Percentiles rank a stretch among this genome's conserved stretches.
Conservation (phyloP, 1,140 invertebrate genomes). For the Dufourea novaeangliae region DNA sequence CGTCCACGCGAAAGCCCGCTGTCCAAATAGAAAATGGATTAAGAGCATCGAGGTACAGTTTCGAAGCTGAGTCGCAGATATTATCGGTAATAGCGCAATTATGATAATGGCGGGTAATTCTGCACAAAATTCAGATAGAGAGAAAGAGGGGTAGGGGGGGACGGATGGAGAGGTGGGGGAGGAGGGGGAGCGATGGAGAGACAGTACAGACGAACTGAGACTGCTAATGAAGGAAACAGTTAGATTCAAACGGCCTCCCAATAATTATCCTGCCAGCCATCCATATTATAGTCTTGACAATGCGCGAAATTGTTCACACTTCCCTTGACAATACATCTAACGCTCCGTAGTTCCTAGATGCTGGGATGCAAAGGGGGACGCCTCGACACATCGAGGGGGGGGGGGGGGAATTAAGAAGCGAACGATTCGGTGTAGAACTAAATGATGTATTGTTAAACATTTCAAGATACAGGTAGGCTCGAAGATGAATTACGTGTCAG, state of each 20-base stretch:
- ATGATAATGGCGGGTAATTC: constrained; percentile 82
- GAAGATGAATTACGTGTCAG: no score
- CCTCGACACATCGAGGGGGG: constrained; percentile 14
- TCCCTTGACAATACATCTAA: constrained; percentile 79
- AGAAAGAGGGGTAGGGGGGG: constrained; percentile 35
- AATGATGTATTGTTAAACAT: no score
- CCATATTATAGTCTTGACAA: constrained; percentile 79
- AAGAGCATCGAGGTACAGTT: constrained; percentile 76
- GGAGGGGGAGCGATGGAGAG: constrained; percentile 48
- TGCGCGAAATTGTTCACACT: constrained; percentile 82
- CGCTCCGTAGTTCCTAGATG: constrained; percentile 70
- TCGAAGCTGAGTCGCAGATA: constrained; percentile 78
- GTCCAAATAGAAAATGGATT: constrained; percentile 80
- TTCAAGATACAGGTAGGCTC: no score
- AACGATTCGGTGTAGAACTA: no score
- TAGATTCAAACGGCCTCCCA: constrained; percentile 82
- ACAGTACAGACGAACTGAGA: constrained; percentile 77
- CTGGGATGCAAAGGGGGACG: constrained; percentile 53
- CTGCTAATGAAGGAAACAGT: constrained; percentile 83
- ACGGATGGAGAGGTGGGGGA: constrained; percentile 12
- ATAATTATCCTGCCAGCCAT: constrained; percentile 81
- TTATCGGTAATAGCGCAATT: constrained; percentile 82
- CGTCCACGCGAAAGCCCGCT: constrained; percentile 76
- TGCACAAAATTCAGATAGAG: constrained; percentile 78
- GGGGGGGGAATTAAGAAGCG: no score